Base-by-base conservation (phyloP, 2,797 vertebrate species). In the Esox masquinongy region DNA sequence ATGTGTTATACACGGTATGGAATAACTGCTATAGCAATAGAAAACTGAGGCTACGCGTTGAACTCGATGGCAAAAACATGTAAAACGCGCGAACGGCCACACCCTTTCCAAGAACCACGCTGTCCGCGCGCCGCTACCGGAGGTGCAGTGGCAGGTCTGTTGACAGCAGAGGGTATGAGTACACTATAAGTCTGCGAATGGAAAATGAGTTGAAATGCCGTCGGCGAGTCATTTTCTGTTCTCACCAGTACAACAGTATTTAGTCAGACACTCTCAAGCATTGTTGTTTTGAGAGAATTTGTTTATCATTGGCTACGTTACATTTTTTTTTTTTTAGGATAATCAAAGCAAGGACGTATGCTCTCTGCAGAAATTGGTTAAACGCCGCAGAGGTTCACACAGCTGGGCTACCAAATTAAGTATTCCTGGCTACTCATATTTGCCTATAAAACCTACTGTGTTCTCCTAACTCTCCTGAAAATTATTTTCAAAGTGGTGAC, bases 81-180 rank as follows among this genome's bases (percentile, higher is more conserved):
- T 24, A 61, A 61, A 24, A 59, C 56, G 22, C n/a, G 8, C 53
- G 19, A 2, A 16, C 16, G 8, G 64, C 74, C 74, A n/a, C 66
- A 68, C 74, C 66, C 47, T 74, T 75, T 61, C 12, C 56, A 22
- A 61, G 56, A 61, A 24, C n/a, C 22, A 24, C 12, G n/a, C 22
- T 0, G 22, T 61, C 74, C 59, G 63, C 9, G 67, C 74, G 70
- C 1, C 0, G 70, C 22, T 64, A 36, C 56, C 14, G 22, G 0
- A 50, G 79, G 2, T 88, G 89, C 74, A 91, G 74, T 89, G 47
- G 6, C 85, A 9, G 31, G 14, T 43, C 4, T 29, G 0, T 9
- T 24, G 68, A 74, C 92, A 59, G 79, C 29, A 93, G 92, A 84
- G 83, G 91, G 90, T 4, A 81, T 0, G 4, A 85, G 79, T 86